Evolutionary conservation across 1,140 invertebrate genomes (phyloP), one percentile per base, ranked within the genome.

Genomic region (Hyles vespertilio): DNA sequence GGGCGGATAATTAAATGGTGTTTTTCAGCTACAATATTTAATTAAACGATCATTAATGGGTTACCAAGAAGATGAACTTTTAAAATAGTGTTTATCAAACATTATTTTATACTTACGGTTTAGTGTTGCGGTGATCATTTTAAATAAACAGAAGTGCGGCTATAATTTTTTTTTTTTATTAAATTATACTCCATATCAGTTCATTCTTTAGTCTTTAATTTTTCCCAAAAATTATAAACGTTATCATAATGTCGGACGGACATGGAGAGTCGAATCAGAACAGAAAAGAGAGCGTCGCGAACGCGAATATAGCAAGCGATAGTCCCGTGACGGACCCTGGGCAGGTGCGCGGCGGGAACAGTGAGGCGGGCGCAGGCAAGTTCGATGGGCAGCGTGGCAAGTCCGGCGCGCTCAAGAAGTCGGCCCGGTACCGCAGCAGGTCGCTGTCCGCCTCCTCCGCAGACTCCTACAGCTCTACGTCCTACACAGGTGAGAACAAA

Each of bases 381-480:
- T 88, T 87, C 56, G 85, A 86, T 3, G 84, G 82, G 1, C 84
- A 75, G 55, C 72, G 83, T 40, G 78, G 70, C 48, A 89, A 90
- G 67, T 94, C 95, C 6, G 93, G 94, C 59, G 94, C 94, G 10
- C 81, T 96, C 77, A 96, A 96, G 88, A 96, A 96, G 77, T 93
- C 96, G 9, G 95, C 94, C 65, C 91, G 96, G 46, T 96, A 97
- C 79, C 90, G 96, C 49, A 97, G 95, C 83, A 92, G 96, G 47
- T 97, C 96, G 0, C 89, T 97, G 4, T 98, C 96, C 40, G 96
- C 96, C n/a, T 97, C 96, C 11, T 98, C 96, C 44, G 97, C 96
- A 45, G 96, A 98, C 82, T 97, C 96, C 34, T 97, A 97, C 87
- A 97, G 96, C 82, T 98, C 96, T 62, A 95, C 87, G 32, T 89